Evolutionary conservation across 2,113 vertebrate species (phyloP).

Genomic region (Motacilla tschutschensis): DNA sequence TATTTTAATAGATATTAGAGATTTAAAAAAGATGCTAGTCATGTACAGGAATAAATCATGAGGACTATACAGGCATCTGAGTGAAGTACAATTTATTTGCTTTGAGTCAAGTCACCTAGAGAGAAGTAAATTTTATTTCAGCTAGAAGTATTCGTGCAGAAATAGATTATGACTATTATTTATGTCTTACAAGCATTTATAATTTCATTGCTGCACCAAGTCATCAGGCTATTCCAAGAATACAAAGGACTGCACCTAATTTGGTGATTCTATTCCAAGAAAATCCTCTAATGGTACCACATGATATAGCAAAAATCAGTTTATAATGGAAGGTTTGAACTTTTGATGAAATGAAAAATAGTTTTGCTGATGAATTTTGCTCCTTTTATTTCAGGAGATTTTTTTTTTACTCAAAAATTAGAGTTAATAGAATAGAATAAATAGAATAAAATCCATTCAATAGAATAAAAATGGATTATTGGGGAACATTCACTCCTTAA

Average conservation of each 20-base stretch:
- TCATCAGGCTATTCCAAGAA: neutral
- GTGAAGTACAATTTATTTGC: neutral
- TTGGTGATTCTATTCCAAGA: neutral
- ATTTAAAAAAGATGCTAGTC: neutral
- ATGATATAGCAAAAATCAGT: neutral
- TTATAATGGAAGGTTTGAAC: neutral
- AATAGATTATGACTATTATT: neutral
- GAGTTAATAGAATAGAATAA: too few species aligned
- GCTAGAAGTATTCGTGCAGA: conserved; percentile 16
- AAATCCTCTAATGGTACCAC: neutral
- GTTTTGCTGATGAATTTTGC: neutral
- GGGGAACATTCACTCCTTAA: neutral
- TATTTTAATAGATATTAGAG: conserved; percentile 22
- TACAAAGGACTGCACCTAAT: neutral
- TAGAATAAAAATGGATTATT: neutral
- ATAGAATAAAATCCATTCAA: too few species aligned
- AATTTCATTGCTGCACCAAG: neutral
- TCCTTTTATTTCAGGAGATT: neutral
- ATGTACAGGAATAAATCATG: neutral
- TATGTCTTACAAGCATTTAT: neutral
- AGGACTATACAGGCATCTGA: neutral
- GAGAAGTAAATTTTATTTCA: conserved; percentile 22
- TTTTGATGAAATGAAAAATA: neutral
- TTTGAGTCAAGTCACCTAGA: neutral
- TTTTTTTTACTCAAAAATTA: neutral